These are phyloP conservation scores for Anomalospiza imberbis DNA, from an alignment of 2,797 vertebrate species.

Conservation along the genomic window DNA sequence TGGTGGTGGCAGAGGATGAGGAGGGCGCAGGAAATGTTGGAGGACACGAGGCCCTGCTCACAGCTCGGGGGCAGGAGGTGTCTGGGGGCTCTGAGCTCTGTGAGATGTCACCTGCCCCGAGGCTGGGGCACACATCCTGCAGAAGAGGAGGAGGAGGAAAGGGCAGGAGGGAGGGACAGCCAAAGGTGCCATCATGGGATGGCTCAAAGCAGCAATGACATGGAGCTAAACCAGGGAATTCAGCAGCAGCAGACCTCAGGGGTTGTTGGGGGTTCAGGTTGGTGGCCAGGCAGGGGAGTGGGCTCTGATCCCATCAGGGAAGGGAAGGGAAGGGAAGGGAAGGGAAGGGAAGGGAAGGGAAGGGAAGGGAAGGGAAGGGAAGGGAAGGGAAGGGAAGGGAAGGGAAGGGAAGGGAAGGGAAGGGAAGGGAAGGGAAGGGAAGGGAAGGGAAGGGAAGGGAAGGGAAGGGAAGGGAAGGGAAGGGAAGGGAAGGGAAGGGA, in stretches of 20 bases:
- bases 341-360: not conserved
- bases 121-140: not conserved
- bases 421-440: too few relatives aligned
- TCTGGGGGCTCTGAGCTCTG: accelerated
- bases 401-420: too few relatives aligned
- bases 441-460: too few relatives aligned
- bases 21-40: accelerated
- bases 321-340: too few relatives aligned
- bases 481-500: not conserved
- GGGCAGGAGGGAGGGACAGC: not conserved
- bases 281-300: not conserved
- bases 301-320: too few relatives aligned
- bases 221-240: too few relatives aligned
- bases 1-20: not conserved
- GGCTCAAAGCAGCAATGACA: not conserved
- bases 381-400: not conserved
- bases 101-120: accelerated
- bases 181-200: not conserved
- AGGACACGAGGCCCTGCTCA: too few relatives aligned
- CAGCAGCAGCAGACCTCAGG: accelerated
- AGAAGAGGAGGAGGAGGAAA: not conserved
- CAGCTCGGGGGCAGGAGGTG: not conserved
- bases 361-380: not conserved
- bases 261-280: accelerated
- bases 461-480: too few relatives aligned